Evolutionary conservation across 2,888 invertebrate species (phyloP).

Genomic region (Timema podura): DNA sequence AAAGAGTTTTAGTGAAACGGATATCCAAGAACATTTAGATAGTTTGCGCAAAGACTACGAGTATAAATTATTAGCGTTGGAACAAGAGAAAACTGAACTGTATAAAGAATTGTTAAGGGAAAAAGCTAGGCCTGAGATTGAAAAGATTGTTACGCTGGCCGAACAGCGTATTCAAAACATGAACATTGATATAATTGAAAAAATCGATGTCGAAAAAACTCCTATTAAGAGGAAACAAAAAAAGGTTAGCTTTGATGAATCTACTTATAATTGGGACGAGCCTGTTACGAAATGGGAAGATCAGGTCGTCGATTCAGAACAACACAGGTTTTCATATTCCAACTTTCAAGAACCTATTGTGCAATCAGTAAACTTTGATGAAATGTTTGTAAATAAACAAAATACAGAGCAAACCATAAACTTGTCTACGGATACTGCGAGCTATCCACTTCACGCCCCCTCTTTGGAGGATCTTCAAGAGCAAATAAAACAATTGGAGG

Average conservation of each 20-base stretch:
- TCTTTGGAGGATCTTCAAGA: not conserved
- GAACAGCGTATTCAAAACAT: conserved; percentile 27
- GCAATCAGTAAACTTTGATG: no score
- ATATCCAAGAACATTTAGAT: not conserved
- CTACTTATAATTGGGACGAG: no score
- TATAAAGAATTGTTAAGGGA: conserved; percentile 24
- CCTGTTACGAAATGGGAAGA: no score
- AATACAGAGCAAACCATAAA: not conserved
- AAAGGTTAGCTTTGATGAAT: no score
- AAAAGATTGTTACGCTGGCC: conserved; percentile 39
- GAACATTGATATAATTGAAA: no score
- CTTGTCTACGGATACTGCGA: not conserved
- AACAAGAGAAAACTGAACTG: conserved; percentile 38
- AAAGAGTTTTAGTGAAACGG: no score
- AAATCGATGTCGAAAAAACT: no score
- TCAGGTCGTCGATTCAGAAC: no score
- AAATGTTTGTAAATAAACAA: no score
- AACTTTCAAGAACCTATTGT: no score
- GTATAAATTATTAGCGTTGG: conserved; percentile 8
- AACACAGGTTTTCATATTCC: no score
- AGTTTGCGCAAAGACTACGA: conserved; percentile 1
- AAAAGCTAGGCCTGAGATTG: conserved; percentile 40
- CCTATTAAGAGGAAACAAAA: no score
- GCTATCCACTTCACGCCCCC: not conserved
- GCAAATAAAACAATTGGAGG: conserved; percentile 9